Evolutionary conservation across 2,797 vertebrate genomes (phyloP).

Genomic region (Streptopelia turtur): DNA sequence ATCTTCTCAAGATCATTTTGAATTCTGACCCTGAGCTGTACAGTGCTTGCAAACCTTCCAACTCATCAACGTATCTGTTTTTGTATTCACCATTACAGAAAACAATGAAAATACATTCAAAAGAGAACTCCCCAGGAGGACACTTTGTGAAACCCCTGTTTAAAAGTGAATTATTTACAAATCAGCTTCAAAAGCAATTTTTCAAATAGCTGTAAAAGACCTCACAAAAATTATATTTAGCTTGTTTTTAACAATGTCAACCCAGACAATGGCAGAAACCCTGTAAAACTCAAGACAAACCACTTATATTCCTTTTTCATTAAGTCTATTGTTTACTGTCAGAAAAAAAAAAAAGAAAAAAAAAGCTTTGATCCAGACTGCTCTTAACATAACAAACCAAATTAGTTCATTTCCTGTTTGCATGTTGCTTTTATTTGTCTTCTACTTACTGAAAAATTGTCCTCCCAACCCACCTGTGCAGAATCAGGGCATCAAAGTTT

Average conservation of each 20-base stretch:
- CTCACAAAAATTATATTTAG: not conserved
- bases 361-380: not conserved
- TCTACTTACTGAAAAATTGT: not conserved
- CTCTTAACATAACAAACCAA: not conserved
- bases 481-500: not conserved
- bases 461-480: not conserved
- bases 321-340: not conserved
- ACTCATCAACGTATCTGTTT: not conserved
- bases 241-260: not conserved
- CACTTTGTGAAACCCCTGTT: fast-evolving
- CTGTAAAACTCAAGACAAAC: not conserved
- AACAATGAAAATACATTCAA: not conserved
- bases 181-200: not conserved
- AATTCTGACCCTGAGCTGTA: not conserved
- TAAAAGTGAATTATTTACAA: not conserved
- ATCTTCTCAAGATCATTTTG: not conserved
- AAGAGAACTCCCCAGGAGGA: not conserved
- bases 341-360: not conserved
- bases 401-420: not conserved
- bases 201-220: not conserved
- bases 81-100: not conserved
- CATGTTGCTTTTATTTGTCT: not conserved
- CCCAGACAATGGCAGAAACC: not conserved
- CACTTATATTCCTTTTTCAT: not conserved
- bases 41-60: not conserved